Base-by-base conservation (phyloP, 2,888 invertebrate genomes). In the Conus canariensis region DNA sequence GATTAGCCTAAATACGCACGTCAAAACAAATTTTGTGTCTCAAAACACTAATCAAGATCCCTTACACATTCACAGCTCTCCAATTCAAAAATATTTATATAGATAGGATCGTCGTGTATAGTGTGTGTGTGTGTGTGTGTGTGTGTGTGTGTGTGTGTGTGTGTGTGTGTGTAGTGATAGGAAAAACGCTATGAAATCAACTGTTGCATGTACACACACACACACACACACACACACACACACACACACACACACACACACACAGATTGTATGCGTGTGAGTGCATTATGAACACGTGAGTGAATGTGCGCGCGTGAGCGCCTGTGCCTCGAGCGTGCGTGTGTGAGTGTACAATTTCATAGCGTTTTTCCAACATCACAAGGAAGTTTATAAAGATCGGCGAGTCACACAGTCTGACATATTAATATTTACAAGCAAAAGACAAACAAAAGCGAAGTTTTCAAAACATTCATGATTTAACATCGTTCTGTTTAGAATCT, bases 231-330 rank as follows among this genome's bases (percentile, higher is more conserved):
- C 70, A 70, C 70, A 70, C 70, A 70, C 70, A 70, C 70, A 70
- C 70, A 70, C 70, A 70, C 70, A 70, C 70, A 70, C 70, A 70
- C 70, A 70, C 70, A 70, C 70, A 70, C 70, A 70, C 70, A 70
- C 70, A 70, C 70, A 70, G 45, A 77, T 4, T 10, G 5, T 30
- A 30, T 30, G 25, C 1, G 9, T 25, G 25, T 12, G 10, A 30
- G 1, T 25, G 30, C 30, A 16, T 30, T 5, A 10, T 10, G 8
- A 8, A 77, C 8, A 77, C 9, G 30, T 77, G 77, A 25, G 77
- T 77, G 30, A 30, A 77, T 16, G 70, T 70, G 22, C 7, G 7
- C 14, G 19, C 0, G 7, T 14, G 22, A 22, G 70, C 3, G 4
- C 45, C 45, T 45, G 45, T 45, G 45, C 45, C 45, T 45, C 3